Base-by-base conservation (phyloP, 2,888 invertebrate species). In the Scaptomyza cyrtandrae region DNA sequence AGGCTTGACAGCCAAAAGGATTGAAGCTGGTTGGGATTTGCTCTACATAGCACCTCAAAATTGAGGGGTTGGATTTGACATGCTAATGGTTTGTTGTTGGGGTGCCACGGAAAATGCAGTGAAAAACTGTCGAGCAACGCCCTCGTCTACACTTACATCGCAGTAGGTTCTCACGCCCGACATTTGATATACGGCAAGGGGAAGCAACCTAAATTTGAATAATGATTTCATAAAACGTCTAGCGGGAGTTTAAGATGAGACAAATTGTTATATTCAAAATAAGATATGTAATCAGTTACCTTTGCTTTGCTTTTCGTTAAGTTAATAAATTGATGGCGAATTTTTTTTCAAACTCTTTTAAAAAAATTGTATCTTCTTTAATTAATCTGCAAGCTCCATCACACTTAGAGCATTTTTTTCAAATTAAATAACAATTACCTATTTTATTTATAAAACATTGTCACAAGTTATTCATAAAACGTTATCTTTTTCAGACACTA, bases 1-100 rank as follows among this genome's bases (percentile, higher is more conserved):
- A 79, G 86, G 77, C 81, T 54, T 77, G 86, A 79, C 83, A 83
- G 72, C 59, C 39, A 75, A 83, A 82, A 83, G 83, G 86, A 86
- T 86, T 84, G 85, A 73, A 66, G 64, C 71, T 64, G 72, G 66
- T 71, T 64, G 73, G 69, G 72, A 78, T 75, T 75, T 68, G 48
- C 54, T 50, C 52, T 41, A 44, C 41, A 52, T 56, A 55, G 66
- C 76, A 73, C 78, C 74, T 77, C 31, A 31, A n/a, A 29, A 43
- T 9, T 43, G 59, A 49, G 27, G 52, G 52, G 44, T 43, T 56
- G 62, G 53, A 67, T 69, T 71, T 80, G 76, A 75, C 73, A 73
- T 82, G 63, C 78, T 82, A 86, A 82, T 82, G 83, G 80, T 80
- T 68, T 39, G 39, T 13, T 70, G 59, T 56, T 71, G 54, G 48